Evolutionary conservation across 2,888 invertebrate species (phyloP).

Genomic region (Lathronympha strigana): DNA sequence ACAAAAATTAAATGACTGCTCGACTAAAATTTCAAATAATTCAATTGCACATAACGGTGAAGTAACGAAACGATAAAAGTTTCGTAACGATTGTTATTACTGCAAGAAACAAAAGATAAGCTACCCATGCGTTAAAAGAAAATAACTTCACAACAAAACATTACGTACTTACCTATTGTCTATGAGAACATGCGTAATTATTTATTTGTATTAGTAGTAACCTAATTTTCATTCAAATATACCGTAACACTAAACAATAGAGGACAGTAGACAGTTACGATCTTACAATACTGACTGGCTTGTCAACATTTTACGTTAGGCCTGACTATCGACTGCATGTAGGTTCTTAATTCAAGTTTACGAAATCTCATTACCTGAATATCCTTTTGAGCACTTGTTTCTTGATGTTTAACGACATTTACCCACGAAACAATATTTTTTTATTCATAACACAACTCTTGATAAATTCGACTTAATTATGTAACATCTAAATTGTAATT

Average conservation of each 20-base stretch:
- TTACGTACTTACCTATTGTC: background rate
- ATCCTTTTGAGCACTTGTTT: constrained; percentile 24
- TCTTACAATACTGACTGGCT: constrained; percentile 3
- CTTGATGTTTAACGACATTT: constrained; percentile 36
- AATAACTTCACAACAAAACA: constrained; percentile 7
- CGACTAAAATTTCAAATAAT: constrained; percentile 23
- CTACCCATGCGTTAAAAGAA: constrained; percentile 20
- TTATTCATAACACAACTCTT: constrained; percentile 27
- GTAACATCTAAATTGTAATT: background rate
- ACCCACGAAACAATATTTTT: constrained; percentile 23
- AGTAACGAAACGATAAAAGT: constrained; percentile 38
- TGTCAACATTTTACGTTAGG: background rate
- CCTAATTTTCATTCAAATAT: constrained; percentile 24
- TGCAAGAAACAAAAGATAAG: constrained; percentile 40
- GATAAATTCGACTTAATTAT: constrained; percentile 6
- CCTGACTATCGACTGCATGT: background rate
- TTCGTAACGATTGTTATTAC: constrained; percentile 38
- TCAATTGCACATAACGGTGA: constrained; percentile 37
- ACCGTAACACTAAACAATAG: constrained; percentile 8
- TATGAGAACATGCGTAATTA: background rate
- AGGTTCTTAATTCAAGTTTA: background rate
- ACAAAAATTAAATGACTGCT: background rate
- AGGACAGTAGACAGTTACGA: constrained; percentile 1
- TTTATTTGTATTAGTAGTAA: constrained; percentile 5
- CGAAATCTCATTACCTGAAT: constrained; percentile 24